phyloP scores from a whole-genome alignment of 2,888 invertebrate species.

The Sarcophaga carnaria region DNA sequence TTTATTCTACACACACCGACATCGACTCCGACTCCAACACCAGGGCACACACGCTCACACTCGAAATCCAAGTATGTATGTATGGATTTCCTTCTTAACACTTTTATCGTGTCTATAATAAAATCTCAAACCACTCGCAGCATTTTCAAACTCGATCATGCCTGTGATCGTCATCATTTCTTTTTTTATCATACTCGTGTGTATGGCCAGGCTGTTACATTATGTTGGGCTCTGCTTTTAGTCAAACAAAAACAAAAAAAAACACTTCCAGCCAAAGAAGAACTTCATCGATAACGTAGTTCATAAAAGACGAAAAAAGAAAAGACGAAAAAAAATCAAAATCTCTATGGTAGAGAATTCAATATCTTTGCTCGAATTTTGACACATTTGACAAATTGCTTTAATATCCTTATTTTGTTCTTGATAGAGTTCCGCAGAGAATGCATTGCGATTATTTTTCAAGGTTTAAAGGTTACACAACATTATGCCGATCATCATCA shows the following conservation, averaged over 20 bases:
- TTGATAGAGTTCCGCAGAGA: constrained; percentile 46
- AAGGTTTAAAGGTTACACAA: constrained; percentile 68
- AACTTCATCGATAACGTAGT: constrained; percentile 47
- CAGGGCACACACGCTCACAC: neutral
- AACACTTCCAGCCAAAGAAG: neutral
- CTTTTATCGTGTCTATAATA: constrained; percentile 50
- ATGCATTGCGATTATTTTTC: constrained; percentile 61
- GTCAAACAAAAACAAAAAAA: neutral
- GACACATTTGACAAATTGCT: constrained; percentile 79
- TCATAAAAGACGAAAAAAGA: neutral
- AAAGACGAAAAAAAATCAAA: neutral
- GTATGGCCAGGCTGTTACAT: neutral
- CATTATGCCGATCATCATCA: constrained; percentile 68
- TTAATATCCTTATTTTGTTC: constrained; percentile 74
- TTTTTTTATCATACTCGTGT: constrained; percentile 20
- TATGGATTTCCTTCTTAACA: constrained; percentile 64
- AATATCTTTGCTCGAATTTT: constrained; percentile 75
- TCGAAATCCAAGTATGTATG: neutral
- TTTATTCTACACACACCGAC: constrained; percentile 37
- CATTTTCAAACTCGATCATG: constrained; percentile 49
- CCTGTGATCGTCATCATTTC: constrained; percentile 16
- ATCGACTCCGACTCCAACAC: too few relatives aligned
- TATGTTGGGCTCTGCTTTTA: constrained; percentile 2
- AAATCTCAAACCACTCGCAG: neutral
- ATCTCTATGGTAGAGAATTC: constrained; percentile 70